These are phyloP conservation scores for Pollenia griseotomentosa DNA, from an alignment of 2,888 invertebrate genomes.

Conservation along the genomic window DNA sequence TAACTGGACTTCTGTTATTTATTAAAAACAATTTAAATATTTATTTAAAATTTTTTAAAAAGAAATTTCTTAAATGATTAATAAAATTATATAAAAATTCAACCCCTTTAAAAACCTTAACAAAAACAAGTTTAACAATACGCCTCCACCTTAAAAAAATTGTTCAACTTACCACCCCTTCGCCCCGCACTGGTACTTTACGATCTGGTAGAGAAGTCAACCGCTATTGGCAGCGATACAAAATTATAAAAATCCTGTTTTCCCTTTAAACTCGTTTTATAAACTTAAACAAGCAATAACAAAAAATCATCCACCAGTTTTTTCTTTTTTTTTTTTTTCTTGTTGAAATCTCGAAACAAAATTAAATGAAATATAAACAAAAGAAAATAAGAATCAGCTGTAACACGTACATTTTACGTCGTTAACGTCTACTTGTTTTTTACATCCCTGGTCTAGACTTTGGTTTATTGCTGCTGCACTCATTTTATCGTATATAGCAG, in stretches of 20 bases:
- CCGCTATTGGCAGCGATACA: not conserved
- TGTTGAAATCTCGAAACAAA: slow-evolving; percentile 7
- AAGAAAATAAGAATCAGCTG: slow-evolving; percentile 67
- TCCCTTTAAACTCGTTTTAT: slow-evolving; percentile 59
- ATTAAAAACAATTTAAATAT: slow-evolving; percentile 1
- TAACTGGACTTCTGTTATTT: not conserved
- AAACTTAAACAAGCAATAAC: not conserved
- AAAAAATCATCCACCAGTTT: slow-evolving; percentile 54
- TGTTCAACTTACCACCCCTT: slow-evolving; percentile 47
- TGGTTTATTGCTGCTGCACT: slow-evolving; percentile 43
- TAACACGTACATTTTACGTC: slow-evolving; percentile 36
- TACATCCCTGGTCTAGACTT: slow-evolving; percentile 57
- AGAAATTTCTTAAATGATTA: not conserved
- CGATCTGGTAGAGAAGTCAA: slow-evolving; percentile 13
- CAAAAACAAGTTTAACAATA: slow-evolving; percentile 46
- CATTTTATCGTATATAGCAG: slow-evolving; percentile 24
- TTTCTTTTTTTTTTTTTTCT: not conserved
- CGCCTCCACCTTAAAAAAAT: slow-evolving; percentile 40
- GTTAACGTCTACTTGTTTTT: slow-evolving; percentile 3
- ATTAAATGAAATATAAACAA: slow-evolving; percentile 13
- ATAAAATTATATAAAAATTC: slow-evolving; percentile 32
- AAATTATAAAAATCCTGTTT: slow-evolving; percentile 50
- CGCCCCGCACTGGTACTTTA: not conserved
- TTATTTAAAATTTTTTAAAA: not conserved
- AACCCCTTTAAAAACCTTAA: slow-evolving; percentile 20